Conservation (phyloP, 2,113 vertebrate species). For the Macquaria australasica region DNA sequence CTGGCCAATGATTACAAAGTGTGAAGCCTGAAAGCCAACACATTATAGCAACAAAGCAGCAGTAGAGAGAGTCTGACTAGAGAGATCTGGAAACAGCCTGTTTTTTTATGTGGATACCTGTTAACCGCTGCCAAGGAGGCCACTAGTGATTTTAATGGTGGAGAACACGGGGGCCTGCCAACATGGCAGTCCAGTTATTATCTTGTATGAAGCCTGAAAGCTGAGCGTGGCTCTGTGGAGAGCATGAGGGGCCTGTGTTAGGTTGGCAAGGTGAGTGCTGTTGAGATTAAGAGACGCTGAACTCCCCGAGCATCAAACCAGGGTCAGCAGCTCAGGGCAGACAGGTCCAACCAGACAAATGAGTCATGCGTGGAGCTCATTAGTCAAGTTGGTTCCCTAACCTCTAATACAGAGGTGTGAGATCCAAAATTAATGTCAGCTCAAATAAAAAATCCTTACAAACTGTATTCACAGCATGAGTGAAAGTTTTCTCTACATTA, state of each 20-base stretch:
- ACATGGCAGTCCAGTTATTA: constrained; percentile 38
- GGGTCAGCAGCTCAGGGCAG: constrained; percentile 63
- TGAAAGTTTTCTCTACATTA: not conserved
- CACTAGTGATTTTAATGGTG: constrained; percentile 50
- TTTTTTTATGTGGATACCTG: constrained; percentile 49
- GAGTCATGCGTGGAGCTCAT: constrained; percentile 56
- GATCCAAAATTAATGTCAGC: constrained; percentile 51
- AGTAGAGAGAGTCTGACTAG: constrained; percentile 14
- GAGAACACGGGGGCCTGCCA: constrained; percentile 21
- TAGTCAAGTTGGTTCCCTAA: constrained; percentile 45
- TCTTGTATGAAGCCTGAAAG: constrained; percentile 31
- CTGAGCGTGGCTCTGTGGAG: constrained; percentile 32
- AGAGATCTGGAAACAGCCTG: constrained; percentile 30
- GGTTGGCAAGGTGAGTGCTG: constrained; percentile 64
- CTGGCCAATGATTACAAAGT: constrained; percentile 45
- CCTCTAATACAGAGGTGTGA: constrained; percentile 38
- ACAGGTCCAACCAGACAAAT: constrained; percentile 61
- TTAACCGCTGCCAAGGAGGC: constrained; percentile 56
- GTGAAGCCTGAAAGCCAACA: constrained; percentile 45
- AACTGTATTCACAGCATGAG: constrained; percentile 6
- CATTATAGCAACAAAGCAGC: constrained; percentile 22
- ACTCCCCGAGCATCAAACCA: constrained; percentile 56
- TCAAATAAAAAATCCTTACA: constrained; percentile 13
- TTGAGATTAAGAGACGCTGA: constrained; percentile 69
- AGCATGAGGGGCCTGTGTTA: constrained; percentile 29